phyloP scores from a whole-genome alignment of 1,140 invertebrate genomes.

The Ostrea edulis region DNA sequence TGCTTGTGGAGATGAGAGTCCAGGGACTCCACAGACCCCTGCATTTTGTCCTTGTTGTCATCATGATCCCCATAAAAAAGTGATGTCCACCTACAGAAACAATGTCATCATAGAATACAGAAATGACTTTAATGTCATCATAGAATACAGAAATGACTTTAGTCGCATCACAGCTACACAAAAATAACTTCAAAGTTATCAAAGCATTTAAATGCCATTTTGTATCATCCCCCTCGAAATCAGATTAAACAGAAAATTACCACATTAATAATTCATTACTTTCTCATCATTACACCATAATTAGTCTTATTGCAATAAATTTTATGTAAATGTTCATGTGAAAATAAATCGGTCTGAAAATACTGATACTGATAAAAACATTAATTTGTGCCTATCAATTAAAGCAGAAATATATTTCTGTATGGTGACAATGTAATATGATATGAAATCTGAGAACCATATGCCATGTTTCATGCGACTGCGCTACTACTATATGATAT shows the following conservation, averaged over 20 bases:
- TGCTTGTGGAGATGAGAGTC: conserved; percentile 73
- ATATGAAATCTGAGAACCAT: neutral
- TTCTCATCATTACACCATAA: too few species aligned
- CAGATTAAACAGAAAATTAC: too few species aligned
- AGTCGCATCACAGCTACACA: too few species aligned
- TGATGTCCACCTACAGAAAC: conserved; percentile 89
- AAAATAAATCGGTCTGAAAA: neutral
- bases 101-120: too few species aligned
- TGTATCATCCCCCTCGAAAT: too few species aligned
- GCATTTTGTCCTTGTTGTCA: conserved; percentile 52
- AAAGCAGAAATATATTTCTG: neutral
- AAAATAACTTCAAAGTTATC: too few species aligned
- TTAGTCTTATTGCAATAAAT: too few species aligned
- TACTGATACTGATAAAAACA: too few species aligned
- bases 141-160: too few species aligned
- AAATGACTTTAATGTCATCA: too few species aligned
- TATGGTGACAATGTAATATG: neutral
- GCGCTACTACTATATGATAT: neutral
- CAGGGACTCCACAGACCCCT: conserved; percentile 74
- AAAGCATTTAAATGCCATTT: too few species aligned
- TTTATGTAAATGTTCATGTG: neutral
- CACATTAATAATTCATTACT: too few species aligned
- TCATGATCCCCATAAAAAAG: conserved; percentile 87
- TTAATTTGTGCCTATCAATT: neutral
- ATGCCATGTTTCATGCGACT: neutral